Base-by-base conservation (phyloP, 2,113 vertebrate genomes). In the Takifugu flavidus region DNA sequence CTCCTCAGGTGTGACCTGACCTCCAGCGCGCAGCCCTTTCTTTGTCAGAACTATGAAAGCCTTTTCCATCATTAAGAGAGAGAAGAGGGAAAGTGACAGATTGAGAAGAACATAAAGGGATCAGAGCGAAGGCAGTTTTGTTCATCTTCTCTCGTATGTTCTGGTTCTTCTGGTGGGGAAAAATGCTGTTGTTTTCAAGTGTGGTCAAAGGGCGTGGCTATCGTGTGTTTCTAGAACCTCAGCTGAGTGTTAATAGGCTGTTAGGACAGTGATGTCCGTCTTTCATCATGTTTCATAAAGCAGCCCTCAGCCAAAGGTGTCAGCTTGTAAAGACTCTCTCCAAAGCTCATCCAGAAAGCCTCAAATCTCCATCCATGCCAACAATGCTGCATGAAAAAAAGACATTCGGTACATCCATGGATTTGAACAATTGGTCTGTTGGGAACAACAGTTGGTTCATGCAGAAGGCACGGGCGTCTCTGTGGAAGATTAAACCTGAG, bases 401-500 rank as follows among this genome's bases (percentile, higher is more conserved):
- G 52, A 62, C 59, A 74, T 73, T 67, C 60, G 45, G 25, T 63
- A 72, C 67, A 80, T 65, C 67, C 70, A 76, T 59, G 60, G 77
- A 80, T 70, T 60, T 71, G 86, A 80, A 83, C 80, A 86, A 84
- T 84, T 82, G 83, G 78, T 88, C 70, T 44, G 67, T 70, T 51
- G 59, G 60, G 72, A 71, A 82, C 74, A 82, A 88, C 86, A 89
- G 83, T 88, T 87, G 88, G 87, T 89, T 81, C 74, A 74, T 87
- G 80, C 87, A 88, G 84, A 86, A 82, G 88, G 85, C 85, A 79
- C 49, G 60, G 81, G 72, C 45, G 80, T 85, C 72, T 77, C 75
- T 70, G 59, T 74, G 55, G 70, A 14, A 1, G 45, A 81, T 84
- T 83, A 81, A 85, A 86, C 75, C 75, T 72, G 58, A 79, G 53